Conservation (phyloP, 64 coral and sea anemone species). For the Cladopsammia gracilis region DNA sequence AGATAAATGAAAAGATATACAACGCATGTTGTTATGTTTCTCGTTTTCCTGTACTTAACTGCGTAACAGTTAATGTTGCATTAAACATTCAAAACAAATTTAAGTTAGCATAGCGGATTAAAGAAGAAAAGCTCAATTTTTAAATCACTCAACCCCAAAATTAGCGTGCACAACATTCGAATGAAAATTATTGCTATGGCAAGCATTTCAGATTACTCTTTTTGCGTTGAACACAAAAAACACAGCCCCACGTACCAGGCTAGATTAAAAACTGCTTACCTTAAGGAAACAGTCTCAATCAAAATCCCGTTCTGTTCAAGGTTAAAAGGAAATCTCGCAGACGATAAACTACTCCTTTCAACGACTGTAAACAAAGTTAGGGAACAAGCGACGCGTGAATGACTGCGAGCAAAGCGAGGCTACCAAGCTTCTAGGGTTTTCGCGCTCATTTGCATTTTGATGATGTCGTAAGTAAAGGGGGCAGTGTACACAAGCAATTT, state of each 20-base stretch:
- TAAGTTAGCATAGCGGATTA: neutral
- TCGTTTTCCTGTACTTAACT: neutral
- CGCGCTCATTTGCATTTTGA: neutral
- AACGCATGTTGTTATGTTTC: neutral
- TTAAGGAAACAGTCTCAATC: neutral
- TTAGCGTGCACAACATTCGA: neutral
- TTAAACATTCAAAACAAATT: neutral
- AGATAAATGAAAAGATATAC: neutral
- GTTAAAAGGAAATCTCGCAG: neutral
- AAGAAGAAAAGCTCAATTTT: neutral
- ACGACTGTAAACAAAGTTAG: conserved; percentile 43
- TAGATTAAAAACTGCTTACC: neutral
- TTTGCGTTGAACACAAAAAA: neutral
- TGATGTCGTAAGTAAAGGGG: no score
- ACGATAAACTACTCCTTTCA: neutral
- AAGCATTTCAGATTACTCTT: neutral
- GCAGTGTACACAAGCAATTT: no score
- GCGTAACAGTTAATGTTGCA: neutral
- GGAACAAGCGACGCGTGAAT: neutral
- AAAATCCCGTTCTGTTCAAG: neutral
- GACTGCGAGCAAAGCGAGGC: neutral
- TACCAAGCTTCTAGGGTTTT: conserved; percentile 8
- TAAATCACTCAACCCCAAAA: neutral
- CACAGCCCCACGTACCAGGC: neutral
- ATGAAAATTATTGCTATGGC: neutral